These are phyloP conservation scores for Brachionus paranguensis DNA, from an alignment of 1,140 invertebrate genomes.

Conservation along the genomic window DNA sequence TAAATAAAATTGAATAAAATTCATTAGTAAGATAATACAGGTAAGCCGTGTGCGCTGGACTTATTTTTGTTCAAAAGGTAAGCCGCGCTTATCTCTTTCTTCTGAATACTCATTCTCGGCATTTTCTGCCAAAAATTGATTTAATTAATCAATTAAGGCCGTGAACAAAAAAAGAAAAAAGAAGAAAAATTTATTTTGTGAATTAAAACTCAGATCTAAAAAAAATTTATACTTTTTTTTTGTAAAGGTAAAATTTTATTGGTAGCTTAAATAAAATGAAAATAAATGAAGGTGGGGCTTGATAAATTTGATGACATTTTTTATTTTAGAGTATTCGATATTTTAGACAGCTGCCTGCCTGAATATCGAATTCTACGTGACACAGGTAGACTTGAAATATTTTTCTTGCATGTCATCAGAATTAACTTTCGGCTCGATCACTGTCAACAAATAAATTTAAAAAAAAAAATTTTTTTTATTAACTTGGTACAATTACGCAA, in stretches of 20 bases:
- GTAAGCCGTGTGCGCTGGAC: not conserved
- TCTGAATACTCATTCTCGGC: not conserved
- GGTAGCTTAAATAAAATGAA: not conserved
- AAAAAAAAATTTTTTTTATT: not conserved
- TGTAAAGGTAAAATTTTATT: not conserved
- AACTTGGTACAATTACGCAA: not conserved
- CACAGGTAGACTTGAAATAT: slow-evolving; percentile 1
- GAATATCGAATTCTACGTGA: not conserved
- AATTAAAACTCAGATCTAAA: slow-evolving; percentile 2
- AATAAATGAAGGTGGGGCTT: not conserved
- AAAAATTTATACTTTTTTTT: not conserved
- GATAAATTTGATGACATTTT: slow-evolving; percentile 26
- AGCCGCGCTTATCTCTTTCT: not conserved
- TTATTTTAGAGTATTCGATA: not conserved
- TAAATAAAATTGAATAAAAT: slow-evolving; percentile 17
- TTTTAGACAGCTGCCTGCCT: slow-evolving; percentile 7
- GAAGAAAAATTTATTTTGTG: not conserved
- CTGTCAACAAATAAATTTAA: not conserved
- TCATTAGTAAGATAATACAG: not conserved
- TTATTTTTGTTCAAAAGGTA: not conserved
- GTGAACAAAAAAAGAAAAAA: not conserved
- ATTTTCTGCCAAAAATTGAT: not conserved
- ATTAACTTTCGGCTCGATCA: slow-evolving; percentile 3
- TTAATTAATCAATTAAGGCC: slow-evolving; percentile 9
- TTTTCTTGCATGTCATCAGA: slow-evolving; percentile 19